Evolutionary conservation across 2,888 invertebrate species (phyloP).

Genomic region (Magallana nippona): DNA sequence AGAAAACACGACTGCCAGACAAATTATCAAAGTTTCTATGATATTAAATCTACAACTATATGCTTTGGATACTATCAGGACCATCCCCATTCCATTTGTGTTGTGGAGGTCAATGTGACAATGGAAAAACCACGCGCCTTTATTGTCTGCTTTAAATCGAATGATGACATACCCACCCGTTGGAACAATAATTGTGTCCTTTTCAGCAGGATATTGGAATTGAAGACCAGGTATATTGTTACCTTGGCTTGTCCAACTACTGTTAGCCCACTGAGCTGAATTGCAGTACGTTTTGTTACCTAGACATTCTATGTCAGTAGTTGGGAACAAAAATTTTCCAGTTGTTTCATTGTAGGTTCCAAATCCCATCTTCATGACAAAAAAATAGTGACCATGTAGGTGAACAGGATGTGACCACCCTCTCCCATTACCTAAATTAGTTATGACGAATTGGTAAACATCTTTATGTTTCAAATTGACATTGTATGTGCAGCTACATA

Average conservation of each 20-base stretch:
- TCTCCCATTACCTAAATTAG: conserved; percentile 58
- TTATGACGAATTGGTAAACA: conserved; percentile 62
- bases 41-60: no score
- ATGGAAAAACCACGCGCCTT: conserved; percentile 69
- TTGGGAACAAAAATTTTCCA: conserved; percentile 40
- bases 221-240: conserved; percentile 44
- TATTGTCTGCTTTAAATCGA: conserved; percentile 67
- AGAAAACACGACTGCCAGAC: no score
- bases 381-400: conserved; percentile 71
- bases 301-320: conserved; percentile 37
- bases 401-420: conserved; percentile 69
- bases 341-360: conserved; percentile 40
- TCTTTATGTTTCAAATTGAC: conserved; percentile 44
- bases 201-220: conserved; percentile 43
- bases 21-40: no score
- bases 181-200: conserved; percentile 56
- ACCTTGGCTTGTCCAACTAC: conserved; percentile 30
- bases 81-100: conserved; percentile 69
- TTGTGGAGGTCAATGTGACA: conserved; percentile 70
- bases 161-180: conserved; percentile 70
- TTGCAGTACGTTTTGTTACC: conserved; percentile 49
- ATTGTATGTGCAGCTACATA: conserved; percentile 62
- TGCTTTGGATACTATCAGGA: conserved; percentile 60
- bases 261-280: conserved; percentile 45
- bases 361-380: conserved; percentile 64